Evolutionary conservation across 92 coral and sea anemone species (phyloP).

Genomic region (Anthopleura xanthogrammica): DNA sequence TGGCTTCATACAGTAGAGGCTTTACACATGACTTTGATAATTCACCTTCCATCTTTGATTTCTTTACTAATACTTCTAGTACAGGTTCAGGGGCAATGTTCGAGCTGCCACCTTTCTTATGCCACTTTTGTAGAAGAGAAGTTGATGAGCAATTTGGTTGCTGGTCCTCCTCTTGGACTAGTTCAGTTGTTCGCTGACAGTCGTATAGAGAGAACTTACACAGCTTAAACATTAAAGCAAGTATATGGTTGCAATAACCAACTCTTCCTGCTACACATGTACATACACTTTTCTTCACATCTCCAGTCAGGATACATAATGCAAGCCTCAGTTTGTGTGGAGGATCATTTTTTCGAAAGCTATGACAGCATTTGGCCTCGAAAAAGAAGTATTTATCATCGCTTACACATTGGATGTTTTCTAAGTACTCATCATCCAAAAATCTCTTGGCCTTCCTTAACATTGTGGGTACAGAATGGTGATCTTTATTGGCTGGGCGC

Average conservation of each 20-base stretch:
- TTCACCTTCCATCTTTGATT: conserved; percentile 41
- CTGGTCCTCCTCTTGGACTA: conserved; percentile 11
- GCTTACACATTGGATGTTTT: conserved; percentile 12
- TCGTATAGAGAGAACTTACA: conserved; percentile 41
- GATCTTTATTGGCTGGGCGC: conserved; percentile 13
- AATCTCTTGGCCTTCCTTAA: conserved; percentile 22
- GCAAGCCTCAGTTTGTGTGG: conserved; percentile 10
- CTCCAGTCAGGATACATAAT: conserved; percentile 37
- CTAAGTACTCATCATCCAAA: conserved; percentile 25
- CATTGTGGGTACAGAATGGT: conserved; percentile 18
- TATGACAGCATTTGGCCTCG: background rate
- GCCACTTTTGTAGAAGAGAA: conserved; percentile 40
- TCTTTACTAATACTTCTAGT: conserved; percentile 31
- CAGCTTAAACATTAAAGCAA: conserved; percentile 47
- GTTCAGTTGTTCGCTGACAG: conserved; percentile 16
- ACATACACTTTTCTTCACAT: conserved; percentile 36
- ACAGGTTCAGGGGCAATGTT: conserved; percentile 37
- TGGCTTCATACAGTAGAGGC: conserved; percentile 42
- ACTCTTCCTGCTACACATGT: conserved; percentile 49
- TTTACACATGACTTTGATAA: conserved; percentile 30
- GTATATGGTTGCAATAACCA: conserved; percentile 48
- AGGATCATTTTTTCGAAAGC: background rate
- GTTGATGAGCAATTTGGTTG: conserved; percentile 10
- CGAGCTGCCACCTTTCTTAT: conserved; percentile 38
- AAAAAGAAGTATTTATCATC: background rate